Percentiles rank a stretch among this genome's conserved stretches.
Evolutionary conservation across 2,113 vertebrate species (phyloP).

Genomic region (Lates calcarifer): DNA sequence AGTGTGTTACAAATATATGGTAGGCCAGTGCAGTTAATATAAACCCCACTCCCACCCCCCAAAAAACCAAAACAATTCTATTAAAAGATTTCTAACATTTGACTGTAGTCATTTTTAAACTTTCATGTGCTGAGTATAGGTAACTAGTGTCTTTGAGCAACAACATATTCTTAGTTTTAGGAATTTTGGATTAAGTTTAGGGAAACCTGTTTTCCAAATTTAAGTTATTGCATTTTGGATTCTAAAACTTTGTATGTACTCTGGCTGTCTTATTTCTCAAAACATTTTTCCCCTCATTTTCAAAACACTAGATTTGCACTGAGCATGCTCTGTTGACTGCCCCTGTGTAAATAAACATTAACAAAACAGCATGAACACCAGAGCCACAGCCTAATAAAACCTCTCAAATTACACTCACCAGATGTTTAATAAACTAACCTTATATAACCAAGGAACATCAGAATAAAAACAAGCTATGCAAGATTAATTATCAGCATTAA

Average conservation of each 20-base stretch:
- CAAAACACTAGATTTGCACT: background rate
- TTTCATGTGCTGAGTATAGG: too few species aligned
- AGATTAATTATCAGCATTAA: background rate
- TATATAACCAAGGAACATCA: conserved; percentile 2
- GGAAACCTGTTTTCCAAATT: background rate
- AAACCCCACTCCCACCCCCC: too few species aligned
- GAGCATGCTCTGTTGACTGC: conserved; percentile 18
- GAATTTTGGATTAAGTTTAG: background rate
- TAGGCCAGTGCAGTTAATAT: too few species aligned
- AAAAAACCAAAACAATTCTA: too few species aligned
- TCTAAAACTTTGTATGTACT: background rate
- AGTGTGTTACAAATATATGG: too few species aligned
- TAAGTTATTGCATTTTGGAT: background rate
- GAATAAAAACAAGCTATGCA: conserved; percentile 19
- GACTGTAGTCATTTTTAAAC: too few species aligned
- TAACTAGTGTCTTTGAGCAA: too few species aligned
- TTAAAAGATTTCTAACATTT: too few species aligned
- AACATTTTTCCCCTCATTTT: background rate
- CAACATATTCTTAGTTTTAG: background rate
- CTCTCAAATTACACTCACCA: background rate
- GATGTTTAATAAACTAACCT: conserved; percentile 38
- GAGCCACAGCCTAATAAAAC: background rate
- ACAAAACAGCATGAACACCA: background rate
- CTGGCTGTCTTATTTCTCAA: background rate
- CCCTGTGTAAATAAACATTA: conserved; percentile 19